Evolutionary conservation across 2,113 vertebrate species (phyloP), one percentile per base, ranked within the genome.

Genomic region (Pungitius pungitius): DNA sequence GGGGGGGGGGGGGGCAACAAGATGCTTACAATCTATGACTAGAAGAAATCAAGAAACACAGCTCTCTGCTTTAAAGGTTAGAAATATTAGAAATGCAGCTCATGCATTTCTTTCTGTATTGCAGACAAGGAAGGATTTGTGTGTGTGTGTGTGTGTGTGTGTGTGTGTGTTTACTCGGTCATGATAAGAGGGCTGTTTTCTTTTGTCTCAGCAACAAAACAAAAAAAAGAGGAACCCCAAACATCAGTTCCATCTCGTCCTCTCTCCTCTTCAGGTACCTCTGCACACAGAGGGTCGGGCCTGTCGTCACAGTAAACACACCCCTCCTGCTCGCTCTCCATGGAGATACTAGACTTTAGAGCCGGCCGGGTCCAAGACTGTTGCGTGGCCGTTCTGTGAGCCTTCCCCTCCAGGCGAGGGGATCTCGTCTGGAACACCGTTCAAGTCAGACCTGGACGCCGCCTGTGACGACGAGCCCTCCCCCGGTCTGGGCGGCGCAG

Each of bases 41-140:
- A 89, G 70, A 85, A 73, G 81, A 89, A 91, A 85, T 86, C 43
- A 89, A 77, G 78, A 89, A 86, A 90, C 79, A 91, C 80, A 85
- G 85, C 82, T 91, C 75, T 91, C 81, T 59, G 80, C 70, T 90
- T 92, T 90, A 89, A 90, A 93, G 86, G 87, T 92, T 87, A 56
- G 91, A 92, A 93, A 85, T 71, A 79, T 85, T 77, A 81, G 92
- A 94, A 94, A 93, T 30, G 89, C 93, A 92, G 93, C 92, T 93
- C 93, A 93, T 94, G 93, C 93, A 93, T 94, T 94, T 91, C 93
- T 92, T 90, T 68, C 86, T 88, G 92, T 93, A 93, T 93, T 94
- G 92, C 91, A 93, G 89, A 91, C 83, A 86, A 90, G 86, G 87
- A 90, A 85, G 87, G 69, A 57, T 78, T 76, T 74, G 60, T 78